Percentiles rank a stretch among this genome's conserved stretches.
phyloP scores from a whole-genome alignment of 2,888 invertebrate genomes.

The Gerris lacustris region DNA sequence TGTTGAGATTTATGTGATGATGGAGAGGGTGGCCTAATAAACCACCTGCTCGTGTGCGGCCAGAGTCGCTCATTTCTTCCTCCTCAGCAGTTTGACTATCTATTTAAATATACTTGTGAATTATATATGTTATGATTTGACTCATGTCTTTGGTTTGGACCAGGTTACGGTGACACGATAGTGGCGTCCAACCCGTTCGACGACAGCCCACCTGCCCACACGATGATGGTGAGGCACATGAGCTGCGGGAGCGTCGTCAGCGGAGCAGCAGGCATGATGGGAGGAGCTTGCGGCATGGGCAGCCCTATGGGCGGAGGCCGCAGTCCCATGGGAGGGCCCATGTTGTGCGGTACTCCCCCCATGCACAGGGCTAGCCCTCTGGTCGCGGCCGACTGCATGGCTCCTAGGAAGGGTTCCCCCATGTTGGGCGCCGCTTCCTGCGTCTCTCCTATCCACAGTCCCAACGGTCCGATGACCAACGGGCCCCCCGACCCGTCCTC shows the following conservation, averaged over 20 bases:
- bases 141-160: constrained; percentile 20
- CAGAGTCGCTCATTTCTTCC: no score
- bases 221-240: constrained; percentile 49
- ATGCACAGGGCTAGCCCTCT: constrained; percentile 48
- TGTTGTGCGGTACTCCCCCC: constrained; percentile 28
- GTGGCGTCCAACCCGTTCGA: constrained; percentile 91
- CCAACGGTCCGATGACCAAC: constrained; percentile 36
- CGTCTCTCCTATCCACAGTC: constrained; percentile 61
- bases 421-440: constrained; percentile 42
- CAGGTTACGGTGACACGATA: constrained; percentile 75
- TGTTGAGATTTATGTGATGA: no score
- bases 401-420: constrained; percentile 41
- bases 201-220: constrained; percentile 53
- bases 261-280: constrained; percentile 47
- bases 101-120: background rate
- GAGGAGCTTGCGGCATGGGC: constrained; percentile 25
- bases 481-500: constrained; percentile 41
- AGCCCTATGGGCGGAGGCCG: constrained; percentile 31
- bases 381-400: constrained; percentile 29
- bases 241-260: constrained; percentile 48
- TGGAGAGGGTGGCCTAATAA: no score
- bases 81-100: no score
- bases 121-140: no score
- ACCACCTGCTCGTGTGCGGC: no score
- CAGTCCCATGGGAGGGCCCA: constrained; percentile 30